Conservation (phyloP, 2,888 invertebrate genomes). For the Nephrotoma guestfalica region DNA sequence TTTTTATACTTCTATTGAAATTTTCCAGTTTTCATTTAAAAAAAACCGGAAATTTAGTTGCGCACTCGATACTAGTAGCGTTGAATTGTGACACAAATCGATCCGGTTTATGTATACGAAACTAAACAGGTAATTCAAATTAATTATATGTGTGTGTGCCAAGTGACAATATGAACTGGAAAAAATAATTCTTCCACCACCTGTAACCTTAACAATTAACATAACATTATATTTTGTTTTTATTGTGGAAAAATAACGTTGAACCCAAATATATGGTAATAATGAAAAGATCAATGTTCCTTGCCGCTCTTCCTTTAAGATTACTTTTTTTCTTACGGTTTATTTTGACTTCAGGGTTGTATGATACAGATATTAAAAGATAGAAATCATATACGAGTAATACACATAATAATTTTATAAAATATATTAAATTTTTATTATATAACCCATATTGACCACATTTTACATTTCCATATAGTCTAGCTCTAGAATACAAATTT, state of each 20-base stretch:
- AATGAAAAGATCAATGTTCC: neutral
- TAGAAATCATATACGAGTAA: neutral
- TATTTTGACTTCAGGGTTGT: neutral
- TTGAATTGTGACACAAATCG: neutral
- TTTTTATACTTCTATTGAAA: no score
- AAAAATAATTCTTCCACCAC: neutral
- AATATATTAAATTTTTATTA: neutral
- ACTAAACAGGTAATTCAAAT: neutral
- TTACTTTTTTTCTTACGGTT: neutral
- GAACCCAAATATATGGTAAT: neutral
- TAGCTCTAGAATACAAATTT: neutral
- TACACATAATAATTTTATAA: neutral
- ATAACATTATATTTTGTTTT: neutral
- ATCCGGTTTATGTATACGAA: neutral
- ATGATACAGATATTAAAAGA: neutral
- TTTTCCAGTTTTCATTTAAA: no score
- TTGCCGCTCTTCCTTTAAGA: neutral
- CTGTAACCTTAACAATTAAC: neutral
- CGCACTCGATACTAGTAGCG: no score
- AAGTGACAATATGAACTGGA: neutral
- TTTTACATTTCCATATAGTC: neutral
- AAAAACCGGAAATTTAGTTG: no score
- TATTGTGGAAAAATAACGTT: neutral
- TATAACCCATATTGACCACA: neutral
- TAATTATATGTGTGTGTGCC: neutral